Evolutionary conservation across 2,888 invertebrate genomes (phyloP), one percentile per base, ranked within the genome.

Genomic region (Dynastes grantii): DNA sequence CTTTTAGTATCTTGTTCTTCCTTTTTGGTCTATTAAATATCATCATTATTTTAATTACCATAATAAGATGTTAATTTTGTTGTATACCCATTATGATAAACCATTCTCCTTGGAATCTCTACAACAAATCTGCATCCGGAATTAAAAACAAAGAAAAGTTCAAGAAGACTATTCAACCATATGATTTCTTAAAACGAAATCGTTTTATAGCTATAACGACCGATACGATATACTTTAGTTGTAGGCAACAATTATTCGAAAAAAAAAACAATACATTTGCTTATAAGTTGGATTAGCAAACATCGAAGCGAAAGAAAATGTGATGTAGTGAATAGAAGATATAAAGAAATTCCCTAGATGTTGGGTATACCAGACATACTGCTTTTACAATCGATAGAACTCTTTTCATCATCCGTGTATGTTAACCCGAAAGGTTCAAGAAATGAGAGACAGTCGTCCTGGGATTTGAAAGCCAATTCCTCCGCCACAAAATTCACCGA

Each of bases 371-470:
- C 90, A 85, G 90, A 89, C 88, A 91, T 91, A 90, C 94, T 94
- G 89, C 92, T 92, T 92, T 97, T 98, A 93, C 97, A 97, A 94
- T 98, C 97, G 89, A 98, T 92, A 90, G 92, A 93, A 88, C 91
- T 92, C 86, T 92, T 92, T 90, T 92, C 91, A 86, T 90, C 88
- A 90, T 93, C 94, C 89, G 92, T 91, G 90, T 93, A 94, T 86
- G 91, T 91, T 87, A 97, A 92, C 90, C 93, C 93, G 90, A 95
- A 95, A 87, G 94, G 94, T 89, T 92, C 92, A 88, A 98, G 92
- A 93, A 98, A 98, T 89, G 96, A 95, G 90, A 94, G 90, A 90
- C 96, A 96, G 90, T 96, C 95, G 89, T 94, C 94, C 88, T 90
- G 90, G 85, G 94, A 93, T 87, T 94, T 93, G 92, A 98, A 97